A percentile compares a stretch with the other conserved stretches of the same genome.
These are phyloP conservation scores for Helarctos malayanus DNA, from an alignment of 2,797 vertebrate genomes.

Conservation along the genomic window DNA sequence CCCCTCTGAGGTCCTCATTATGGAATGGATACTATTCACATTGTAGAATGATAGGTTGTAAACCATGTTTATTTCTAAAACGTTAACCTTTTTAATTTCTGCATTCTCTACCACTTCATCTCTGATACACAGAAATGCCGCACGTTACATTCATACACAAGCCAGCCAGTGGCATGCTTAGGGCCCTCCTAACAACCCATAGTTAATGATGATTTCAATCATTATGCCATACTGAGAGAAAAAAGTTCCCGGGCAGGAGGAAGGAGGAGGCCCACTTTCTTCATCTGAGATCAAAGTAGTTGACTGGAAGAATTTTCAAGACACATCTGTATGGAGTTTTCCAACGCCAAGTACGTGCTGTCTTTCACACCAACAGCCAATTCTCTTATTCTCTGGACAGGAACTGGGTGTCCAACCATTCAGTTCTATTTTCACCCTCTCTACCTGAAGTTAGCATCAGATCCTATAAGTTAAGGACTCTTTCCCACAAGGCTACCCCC, in stretches of 20 bases:
- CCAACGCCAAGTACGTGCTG: background rate
- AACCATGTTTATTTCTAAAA: background rate
- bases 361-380: background rate
- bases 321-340: background rate
- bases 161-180: background rate
- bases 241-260: background rate
- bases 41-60: background rate
- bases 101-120: background rate
- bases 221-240: background rate
- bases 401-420: background rate
- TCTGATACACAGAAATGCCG: background rate
- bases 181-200: rapidly evolving
- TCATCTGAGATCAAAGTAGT: background rate
- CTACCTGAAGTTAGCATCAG: background rate
- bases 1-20: background rate
- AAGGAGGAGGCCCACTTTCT: background rate
- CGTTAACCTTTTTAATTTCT: background rate
- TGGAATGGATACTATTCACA: background rate
- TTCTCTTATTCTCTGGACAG: background rate
- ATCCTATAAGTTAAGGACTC: background rate
- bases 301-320: background rate
- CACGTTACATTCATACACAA: background rate
- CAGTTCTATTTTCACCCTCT: background rate
- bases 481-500: too few species aligned
- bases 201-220: too few species aligned